phyloP scores from a whole-genome alignment of 2,113 vertebrate species.

The Chrysochloris asiatica region DNA sequence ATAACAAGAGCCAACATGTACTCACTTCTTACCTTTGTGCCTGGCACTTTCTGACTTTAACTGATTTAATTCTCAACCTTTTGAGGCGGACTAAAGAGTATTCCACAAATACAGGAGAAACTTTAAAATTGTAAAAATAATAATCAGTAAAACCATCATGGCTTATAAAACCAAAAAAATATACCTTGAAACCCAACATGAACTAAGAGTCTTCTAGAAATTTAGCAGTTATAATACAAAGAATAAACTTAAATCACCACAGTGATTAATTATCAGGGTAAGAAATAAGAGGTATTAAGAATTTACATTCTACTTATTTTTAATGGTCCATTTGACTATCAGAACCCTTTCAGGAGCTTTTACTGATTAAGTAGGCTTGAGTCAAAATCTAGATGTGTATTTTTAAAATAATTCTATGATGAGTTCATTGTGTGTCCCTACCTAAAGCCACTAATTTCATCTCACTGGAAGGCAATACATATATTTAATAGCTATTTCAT shows the following conservation, averaged over 20 bases:
- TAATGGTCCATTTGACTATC: not conserved
- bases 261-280: not conserved
- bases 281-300: not conserved
- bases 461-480: too few relatives aligned
- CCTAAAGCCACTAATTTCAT: not conserved
- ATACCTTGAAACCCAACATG: not conserved
- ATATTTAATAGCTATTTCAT: too few relatives aligned
- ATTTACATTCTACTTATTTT: not conserved
- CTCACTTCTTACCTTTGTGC: too few relatives aligned
- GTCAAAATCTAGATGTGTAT: not conserved
- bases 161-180: conserved; percentile 28
- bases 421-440: not conserved
- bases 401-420: not conserved
- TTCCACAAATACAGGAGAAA: not conserved
- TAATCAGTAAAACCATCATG: not conserved
- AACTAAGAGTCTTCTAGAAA: not conserved
- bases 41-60: too few relatives aligned
- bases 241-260: conserved; percentile 5
- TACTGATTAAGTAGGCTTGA: not conserved
- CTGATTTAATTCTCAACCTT: too few relatives aligned
- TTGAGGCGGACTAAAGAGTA: too few relatives aligned
- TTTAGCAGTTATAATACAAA: not conserved
- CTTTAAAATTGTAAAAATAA: not conserved
- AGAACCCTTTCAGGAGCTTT: not conserved
- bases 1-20: too few relatives aligned